Evolutionary conservation across 2,888 invertebrate genomes (phyloP), one percentile per base, ranked within the genome.

Genomic region (Drosophila tripunctata): DNA sequence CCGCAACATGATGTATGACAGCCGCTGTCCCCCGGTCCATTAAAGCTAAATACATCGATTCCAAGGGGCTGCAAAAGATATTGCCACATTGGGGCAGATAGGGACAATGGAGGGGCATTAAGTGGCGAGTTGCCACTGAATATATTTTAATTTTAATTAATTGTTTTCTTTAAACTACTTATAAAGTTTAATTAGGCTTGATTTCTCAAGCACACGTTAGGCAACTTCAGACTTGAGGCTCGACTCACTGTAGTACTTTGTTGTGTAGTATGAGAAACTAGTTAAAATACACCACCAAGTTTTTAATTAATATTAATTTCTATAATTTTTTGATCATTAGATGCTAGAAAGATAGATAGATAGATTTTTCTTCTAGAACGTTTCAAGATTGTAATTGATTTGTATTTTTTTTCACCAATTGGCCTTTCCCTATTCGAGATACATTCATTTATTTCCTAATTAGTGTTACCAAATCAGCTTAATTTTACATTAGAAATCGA

Each of bases 1-100:
- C 54, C 57, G 36, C 68, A 54, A 40, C 60, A 69, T 79, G 83
- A 79, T 77, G 64, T 79, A 82, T 78, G 78, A 76, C 71, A 74
- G 47, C 48, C 47, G 31, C 56, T 55, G 60, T 62, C 31, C 36
- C 27, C 52, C 1, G 27, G 22, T 17, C 63, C 71, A 75, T 67
- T 78, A 51, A 67, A 45, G 52, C 57, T 40, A 56, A 61, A 54
- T 43, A 61, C 56, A 57, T 67, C 71, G 66, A 54, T 74, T 65
- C 51, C 17, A 31, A 38, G 7, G 52, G 33, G 41, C 36, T 2
- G 3, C 12, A 6, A 3, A 22, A 33, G 31, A 33, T 15, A 15
- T 22, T 33, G 5, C 27, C 31, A 22, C 2, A 2, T 22, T 14
- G 4, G 17, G 22, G 5, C 2, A 4, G 12, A 21, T 2, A 12